Base-by-base conservation (phyloP, 2,888 invertebrate genomes). In the Alloplasta piceator region DNA sequence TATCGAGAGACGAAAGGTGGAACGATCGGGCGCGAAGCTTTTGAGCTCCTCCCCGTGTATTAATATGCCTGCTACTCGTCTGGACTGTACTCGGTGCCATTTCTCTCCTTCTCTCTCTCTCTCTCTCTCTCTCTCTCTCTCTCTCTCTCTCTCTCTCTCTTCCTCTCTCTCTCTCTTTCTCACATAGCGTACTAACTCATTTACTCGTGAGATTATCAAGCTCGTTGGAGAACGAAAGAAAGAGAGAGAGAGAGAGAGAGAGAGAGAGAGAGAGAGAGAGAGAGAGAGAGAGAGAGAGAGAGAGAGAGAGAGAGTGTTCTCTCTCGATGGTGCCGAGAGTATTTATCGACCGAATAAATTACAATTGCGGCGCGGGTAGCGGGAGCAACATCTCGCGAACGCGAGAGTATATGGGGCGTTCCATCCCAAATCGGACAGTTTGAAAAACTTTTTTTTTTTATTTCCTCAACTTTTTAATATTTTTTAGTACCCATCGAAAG, bases 301-400 rank as follows among this genome's bases (percentile, higher is more conserved):
- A 10, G n/a, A 7, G 50, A 16, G 43, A 48, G 48, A n/a, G n/a
- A n/a, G n/a, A n/a, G n/a, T n/a, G n/a, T n/a, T n/a, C n/a, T 64
- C 63, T 75, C 48, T 63, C 74, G 74, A 77, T 77, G 77, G 80
- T 85, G 82, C 83, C 83, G 84, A 75, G 85, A 87, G 86, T 87
- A 88, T 89, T 88, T 87, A 89, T 90, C 87, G 88, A 86, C 82
- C 82, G 86, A 87, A 90, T 90, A 89, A 89, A 89, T 89, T 87
- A 88, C 87, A 86, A 88, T 87, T 82, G 86, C 86, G 84, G 85
- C 71, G 79, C 82, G 77, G 80, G 82, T 79, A 82, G 83, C 81
- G 77, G 82, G 52, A 73, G 80, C 68, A 77, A 73, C n/a, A n/a
- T n/a, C n/a, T n/a, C n/a, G n/a, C 48, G 73, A 80, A 70, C 43